Conservation (phyloP, 2,113 vertebrate genomes). For the Corythaeola cristata region DNA sequence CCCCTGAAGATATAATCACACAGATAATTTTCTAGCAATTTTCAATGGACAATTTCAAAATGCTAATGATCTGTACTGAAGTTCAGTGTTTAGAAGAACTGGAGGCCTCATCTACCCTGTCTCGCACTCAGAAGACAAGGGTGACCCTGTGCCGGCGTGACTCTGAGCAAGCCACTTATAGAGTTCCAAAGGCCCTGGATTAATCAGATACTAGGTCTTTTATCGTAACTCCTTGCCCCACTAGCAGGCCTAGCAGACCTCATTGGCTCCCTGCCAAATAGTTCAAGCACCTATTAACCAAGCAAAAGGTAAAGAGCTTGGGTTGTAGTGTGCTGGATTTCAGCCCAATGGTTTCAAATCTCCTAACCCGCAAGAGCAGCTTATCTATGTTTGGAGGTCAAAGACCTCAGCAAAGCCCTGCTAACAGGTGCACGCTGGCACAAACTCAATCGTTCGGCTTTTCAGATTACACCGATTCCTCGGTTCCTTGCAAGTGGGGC, state of each 20-base stretch:
- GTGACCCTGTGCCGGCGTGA: background rate
- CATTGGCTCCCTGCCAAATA: conserved; percentile 50
- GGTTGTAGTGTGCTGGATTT: background rate
- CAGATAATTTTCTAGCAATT: background rate
- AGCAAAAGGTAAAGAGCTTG: conserved; percentile 62
- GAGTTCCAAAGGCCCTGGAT: background rate
- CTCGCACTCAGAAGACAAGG: accelerated
- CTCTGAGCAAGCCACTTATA: conserved; percentile 1
- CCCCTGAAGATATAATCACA: background rate
- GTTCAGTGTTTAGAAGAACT: background rate
- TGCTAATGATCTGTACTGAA: background rate
- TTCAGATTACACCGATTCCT: background rate
- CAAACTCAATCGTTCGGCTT: background rate
- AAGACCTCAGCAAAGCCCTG: conserved; percentile 24
- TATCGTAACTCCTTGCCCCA: background rate
- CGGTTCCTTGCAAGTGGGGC: background rate
- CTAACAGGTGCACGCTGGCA: background rate
- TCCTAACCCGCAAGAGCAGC: conserved; percentile 18
- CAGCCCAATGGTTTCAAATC: conserved; percentile 38
- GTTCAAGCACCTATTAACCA: conserved; percentile 68
- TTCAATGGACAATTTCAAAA: background rate
- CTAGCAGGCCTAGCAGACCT: background rate
- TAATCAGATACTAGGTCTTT: conserved; percentile 42
- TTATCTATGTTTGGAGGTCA: conserved; percentile 43
- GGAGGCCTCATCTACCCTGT: background rate